A percentile compares a stretch with the other conserved stretches of the same genome.
Evolutionary conservation across 1,140 invertebrate species (phyloP).

Genomic region (Tetragonula clypearis): DNA sequence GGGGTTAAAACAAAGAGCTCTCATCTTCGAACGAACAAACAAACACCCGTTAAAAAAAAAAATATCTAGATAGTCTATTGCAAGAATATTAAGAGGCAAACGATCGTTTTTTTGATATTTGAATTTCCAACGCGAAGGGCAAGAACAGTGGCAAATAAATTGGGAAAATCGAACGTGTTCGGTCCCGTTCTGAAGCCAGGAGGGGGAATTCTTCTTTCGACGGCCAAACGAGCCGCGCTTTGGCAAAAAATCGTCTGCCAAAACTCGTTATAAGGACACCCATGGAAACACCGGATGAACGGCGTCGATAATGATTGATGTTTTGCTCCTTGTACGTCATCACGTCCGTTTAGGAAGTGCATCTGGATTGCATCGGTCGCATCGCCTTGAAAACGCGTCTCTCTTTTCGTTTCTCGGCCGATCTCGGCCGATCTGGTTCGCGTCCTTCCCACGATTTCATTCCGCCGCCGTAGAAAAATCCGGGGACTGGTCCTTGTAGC

Average conservation of each 20-base stretch:
- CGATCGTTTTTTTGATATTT: no score
- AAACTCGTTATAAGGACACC: constrained; percentile 35
- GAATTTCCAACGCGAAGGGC: background rate
- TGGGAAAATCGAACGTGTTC: background rate
- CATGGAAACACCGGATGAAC: constrained; percentile 25
- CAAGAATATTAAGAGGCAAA: background rate
- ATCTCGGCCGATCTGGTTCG: background rate
- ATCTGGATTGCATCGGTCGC: background rate
- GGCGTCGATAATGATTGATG: constrained; percentile 44
- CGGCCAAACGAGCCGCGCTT: background rate
- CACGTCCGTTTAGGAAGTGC: constrained; percentile 41
- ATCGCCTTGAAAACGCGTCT: constrained; percentile 37
- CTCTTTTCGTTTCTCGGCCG: constrained; percentile 10
- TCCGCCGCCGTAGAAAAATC: constrained; percentile 14
- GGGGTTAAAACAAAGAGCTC: no score
- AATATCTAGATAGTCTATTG: no score
- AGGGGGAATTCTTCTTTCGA: background rate
- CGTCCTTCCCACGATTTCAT: constrained; percentile 48
- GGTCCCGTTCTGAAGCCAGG: no score
- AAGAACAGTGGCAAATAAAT: background rate
- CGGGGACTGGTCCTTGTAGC: constrained; percentile 14
- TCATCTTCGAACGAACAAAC: no score
- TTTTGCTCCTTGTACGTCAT: constrained; percentile 44
- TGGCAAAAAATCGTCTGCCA: constrained; percentile 35
- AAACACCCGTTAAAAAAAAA: no score